Base-by-base conservation (phyloP, 2,888 invertebrate species). In the Pammene aurita region DNA sequence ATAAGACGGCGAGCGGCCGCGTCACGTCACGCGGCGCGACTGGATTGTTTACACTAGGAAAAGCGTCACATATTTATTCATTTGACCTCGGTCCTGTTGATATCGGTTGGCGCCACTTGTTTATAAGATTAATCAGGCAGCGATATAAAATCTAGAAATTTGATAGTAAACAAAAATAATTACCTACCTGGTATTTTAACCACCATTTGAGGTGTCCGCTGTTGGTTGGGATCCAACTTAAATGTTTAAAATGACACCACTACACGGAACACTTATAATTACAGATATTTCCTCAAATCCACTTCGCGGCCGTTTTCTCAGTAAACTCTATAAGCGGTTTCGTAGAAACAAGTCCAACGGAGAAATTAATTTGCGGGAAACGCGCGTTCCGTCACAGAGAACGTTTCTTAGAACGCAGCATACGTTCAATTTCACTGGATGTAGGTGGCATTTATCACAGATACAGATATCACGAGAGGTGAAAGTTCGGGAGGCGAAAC, bases 201-300 rank as follows among this genome's bases (percentile, higher is more conserved):
- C 92, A 92, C 92, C 92, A 92, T 92, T 88, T 88, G 88, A 90
- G 92, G 92, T 87, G 87, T 81, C 77, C 78, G 77, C 71, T 85
- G 86, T 79, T 85, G 84, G 80, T 91, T 90, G 90, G 92, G 92
- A 92, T 92, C 92, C 92, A 92, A 92, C 90, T 87, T 92, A 92
- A 89, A 89, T 84, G 90, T 88, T 88, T 52, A 13, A 72, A 75
- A 70, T 80, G 80, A 80, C 85, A 85, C 84, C 84, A 82, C 79
- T 82, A 85, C 90, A 92, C 90, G 85, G 85, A 90, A 91, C 91
- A 86, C 84, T 89, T 86, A 81, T 85, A 89, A 89, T 88, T 89
- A 87, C 84, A 83, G 84, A 86, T 90, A 89, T 87, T 89, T 90
- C 90, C 84, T 90, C 87, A 91, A 92, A 90, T 86, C 88, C 90